Conservation (phyloP, 2,113 vertebrate genomes). For the Phalacrocorax aristotelis region DNA sequence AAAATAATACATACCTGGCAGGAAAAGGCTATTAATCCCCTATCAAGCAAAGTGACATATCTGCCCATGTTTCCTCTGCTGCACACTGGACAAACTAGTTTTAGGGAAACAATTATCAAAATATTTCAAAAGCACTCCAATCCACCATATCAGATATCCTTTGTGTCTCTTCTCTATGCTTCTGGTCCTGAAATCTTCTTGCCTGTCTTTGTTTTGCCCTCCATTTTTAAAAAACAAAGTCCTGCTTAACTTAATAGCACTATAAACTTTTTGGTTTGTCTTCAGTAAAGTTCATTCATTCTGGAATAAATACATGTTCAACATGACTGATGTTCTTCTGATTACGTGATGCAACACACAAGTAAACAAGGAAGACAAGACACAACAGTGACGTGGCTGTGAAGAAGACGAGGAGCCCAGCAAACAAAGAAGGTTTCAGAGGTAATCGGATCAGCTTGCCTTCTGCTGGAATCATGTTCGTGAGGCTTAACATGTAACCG, state of each 20-base stretch:
- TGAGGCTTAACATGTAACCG: constrained; percentile 91
- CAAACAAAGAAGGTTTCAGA: constrained; percentile 78
- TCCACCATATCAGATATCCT: background rate
- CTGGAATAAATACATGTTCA: constrained; percentile 46
- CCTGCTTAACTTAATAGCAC: background rate
- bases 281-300: constrained; percentile 28
- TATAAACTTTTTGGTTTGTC: background rate
- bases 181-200: background rate
- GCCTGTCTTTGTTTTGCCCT: background rate
- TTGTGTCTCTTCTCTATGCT: background rate
- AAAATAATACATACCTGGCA: background rate
- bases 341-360: background rate
- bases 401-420: constrained; percentile 84
- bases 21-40: background rate
- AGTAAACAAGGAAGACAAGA: constrained; percentile 75
- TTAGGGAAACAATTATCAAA: background rate
- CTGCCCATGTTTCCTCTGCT: background rate
- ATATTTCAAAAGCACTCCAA: background rate
- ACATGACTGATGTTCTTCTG: background rate
- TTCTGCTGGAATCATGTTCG: constrained; percentile 95
- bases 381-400: constrained; percentile 77
- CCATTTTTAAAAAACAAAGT: background rate
- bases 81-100: background rate
- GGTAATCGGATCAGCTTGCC: constrained; percentile 77
- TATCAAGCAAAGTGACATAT: background rate